Percentiles rank a stretch among this genome's conserved stretches.
Evolutionary conservation across 2,797 vertebrate genomes (phyloP).

Genomic region (Bovichtus variegatus): DNA sequence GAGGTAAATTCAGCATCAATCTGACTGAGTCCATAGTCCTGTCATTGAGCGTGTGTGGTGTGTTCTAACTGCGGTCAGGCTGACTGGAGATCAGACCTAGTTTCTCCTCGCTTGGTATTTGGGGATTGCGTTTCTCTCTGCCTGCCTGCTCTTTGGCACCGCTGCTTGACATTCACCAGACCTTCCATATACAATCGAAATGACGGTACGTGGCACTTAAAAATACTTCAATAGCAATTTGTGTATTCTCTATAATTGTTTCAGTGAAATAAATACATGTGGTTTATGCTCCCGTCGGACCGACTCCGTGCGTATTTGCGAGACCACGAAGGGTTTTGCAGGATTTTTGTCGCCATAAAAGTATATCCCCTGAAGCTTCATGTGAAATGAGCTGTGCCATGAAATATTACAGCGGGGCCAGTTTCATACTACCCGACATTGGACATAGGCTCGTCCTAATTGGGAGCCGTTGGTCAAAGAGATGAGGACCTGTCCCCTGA

Average conservation of each 20-base stretch:
- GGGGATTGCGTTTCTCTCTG: constrained; percentile 42
- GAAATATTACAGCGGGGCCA: neutral
- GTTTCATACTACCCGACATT: constrained; percentile 13
- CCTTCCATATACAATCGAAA: neutral
- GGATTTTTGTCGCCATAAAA: constrained; percentile 18
- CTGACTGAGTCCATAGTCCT: neutral
- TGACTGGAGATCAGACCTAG: constrained; percentile 60
- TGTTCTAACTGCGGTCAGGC: constrained; percentile 32
- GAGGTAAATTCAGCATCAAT: constrained; percentile 71
- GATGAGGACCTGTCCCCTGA: constrained; percentile 56
- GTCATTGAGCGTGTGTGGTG: constrained; percentile 13
- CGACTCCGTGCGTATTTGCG: constrained; percentile 60
- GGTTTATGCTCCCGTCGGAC: constrained; percentile 21
- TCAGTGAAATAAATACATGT: constrained; percentile 1
- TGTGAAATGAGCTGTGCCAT: neutral
- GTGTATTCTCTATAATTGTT: neutral
- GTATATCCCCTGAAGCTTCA: neutral
- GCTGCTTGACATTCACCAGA: constrained; percentile 28
- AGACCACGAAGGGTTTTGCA: constrained; percentile 13
- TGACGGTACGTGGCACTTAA: neutral
- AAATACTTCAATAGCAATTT: neutral
- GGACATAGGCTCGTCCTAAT: constrained; percentile 19
- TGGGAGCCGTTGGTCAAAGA: constrained; percentile 32
- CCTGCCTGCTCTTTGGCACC: constrained; percentile 50
- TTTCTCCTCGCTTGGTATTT: constrained; percentile 58